Conservation (phyloP, 1,140 invertebrate species). For the Diploscapter pachys region DNA sequence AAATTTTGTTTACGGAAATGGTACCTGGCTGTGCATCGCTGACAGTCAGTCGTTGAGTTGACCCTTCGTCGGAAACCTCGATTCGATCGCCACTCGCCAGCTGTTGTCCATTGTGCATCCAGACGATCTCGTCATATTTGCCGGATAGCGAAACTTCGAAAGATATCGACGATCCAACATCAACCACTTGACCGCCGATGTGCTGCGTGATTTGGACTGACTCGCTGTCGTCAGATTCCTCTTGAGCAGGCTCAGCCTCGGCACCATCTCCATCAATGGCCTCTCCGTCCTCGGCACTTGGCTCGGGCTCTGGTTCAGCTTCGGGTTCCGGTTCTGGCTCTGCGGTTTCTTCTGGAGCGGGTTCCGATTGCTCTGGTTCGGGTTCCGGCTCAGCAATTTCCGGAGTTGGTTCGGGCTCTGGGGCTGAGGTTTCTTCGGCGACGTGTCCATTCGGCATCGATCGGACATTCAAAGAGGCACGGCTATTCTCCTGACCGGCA, state of each 20-base stretch:
- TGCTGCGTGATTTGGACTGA: too few species aligned
- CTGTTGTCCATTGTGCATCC: conserved; percentile 79
- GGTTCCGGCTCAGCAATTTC: too few species aligned
- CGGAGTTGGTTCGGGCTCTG: too few species aligned
- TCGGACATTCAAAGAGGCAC: conserved; percentile 15
- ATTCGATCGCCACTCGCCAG: conserved; percentile 62
- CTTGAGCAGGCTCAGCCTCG: conserved; percentile 6
- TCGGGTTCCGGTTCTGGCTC: too few species aligned
- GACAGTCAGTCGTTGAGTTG: conserved; percentile 55
- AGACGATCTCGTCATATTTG: conserved; percentile 72
- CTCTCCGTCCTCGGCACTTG: too few species aligned
- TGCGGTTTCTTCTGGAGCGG: too few species aligned
- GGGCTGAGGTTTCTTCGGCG: too few species aligned
- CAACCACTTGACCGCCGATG: conserved; percentile 68
- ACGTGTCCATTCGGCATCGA: conserved; percentile 2
- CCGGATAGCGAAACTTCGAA: conserved; percentile 79
- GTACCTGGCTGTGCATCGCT: too few species aligned
- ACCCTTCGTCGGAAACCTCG: conserved; percentile 76
- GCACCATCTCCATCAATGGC: conserved; percentile 64
- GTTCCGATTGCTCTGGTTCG: too few species aligned
- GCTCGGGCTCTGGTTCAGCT: too few species aligned
- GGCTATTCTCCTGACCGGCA: conserved; percentile 70
- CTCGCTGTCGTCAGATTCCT: conserved; percentile 1
- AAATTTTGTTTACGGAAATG: too few species aligned
- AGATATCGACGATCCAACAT: conserved; percentile 79